These are phyloP conservation scores for Myripristis jacobus DNA, from an alignment of 2,797 vertebrate species.

Conservation along the genomic window DNA sequence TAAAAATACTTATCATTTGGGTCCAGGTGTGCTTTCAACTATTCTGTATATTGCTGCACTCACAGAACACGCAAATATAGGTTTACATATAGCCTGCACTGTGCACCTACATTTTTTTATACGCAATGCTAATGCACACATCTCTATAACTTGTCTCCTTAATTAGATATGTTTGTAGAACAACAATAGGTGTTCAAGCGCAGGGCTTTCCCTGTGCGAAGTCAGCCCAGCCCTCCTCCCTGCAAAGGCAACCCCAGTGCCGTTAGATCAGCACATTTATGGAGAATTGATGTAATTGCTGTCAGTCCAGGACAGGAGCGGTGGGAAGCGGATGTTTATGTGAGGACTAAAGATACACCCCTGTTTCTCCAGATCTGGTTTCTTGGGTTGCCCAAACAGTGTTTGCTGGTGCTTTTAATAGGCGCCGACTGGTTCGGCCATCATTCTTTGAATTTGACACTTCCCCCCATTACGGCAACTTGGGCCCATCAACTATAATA, in stretches of 20 bases:
- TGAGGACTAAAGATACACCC: constrained; percentile 75
- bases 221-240: constrained; percentile 10
- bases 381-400: constrained; percentile 79
- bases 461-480: constrained; percentile 46
- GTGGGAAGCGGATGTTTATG: constrained; percentile 75
- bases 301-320: constrained; percentile 63
- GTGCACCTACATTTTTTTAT: neutral
- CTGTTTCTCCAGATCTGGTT: constrained; percentile 78
- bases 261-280: constrained; percentile 71
- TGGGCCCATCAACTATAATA: constrained; percentile 83
- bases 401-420: constrained; percentile 81
- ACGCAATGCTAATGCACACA: constrained; percentile 6
- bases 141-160: constrained; percentile 36
- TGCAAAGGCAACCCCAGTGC: constrained; percentile 26
- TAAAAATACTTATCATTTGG: constrained; percentile 78
- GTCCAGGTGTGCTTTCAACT: constrained; percentile 48
- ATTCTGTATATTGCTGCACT: constrained; percentile 9
- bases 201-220: constrained; percentile 26
- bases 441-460: constrained; percentile 84
- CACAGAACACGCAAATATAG: constrained; percentile 25
- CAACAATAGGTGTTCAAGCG: constrained; percentile 26
- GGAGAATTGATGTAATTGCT: constrained; percentile 80
- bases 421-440: constrained; percentile 79
- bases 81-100: constrained; percentile 1
- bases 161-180: constrained; percentile 53